phyloP scores from a whole-genome alignment of 2,113 vertebrate species.

The Azemiops feae region DNA sequence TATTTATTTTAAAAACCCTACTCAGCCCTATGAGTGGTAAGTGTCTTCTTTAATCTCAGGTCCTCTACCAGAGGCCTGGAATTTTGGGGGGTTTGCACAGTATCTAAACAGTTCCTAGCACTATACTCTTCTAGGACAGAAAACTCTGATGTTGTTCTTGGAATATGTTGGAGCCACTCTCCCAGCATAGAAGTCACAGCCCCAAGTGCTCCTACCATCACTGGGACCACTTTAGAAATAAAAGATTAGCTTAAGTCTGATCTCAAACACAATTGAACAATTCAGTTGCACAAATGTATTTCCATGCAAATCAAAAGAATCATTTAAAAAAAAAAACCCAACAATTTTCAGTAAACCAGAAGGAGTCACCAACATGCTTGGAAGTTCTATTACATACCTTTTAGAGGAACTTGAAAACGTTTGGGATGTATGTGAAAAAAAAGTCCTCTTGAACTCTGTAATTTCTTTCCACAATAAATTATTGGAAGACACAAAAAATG shows the following conservation, averaged over 20 bases:
- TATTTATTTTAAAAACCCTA: background rate
- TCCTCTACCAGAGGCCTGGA: background rate
- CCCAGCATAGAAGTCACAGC: background rate
- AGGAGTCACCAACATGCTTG: background rate
- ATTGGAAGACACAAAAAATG: background rate
- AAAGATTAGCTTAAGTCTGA: conserved; percentile 20
- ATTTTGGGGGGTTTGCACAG: background rate
- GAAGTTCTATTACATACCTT: background rate
- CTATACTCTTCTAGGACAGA: background rate
- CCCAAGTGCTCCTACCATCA: background rate
- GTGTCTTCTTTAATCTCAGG: background rate
- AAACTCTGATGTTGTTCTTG: background rate
- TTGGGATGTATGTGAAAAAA: background rate
- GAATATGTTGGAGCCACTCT: background rate
- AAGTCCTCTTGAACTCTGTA: background rate
- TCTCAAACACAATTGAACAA: background rate
- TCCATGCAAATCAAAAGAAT: background rate
- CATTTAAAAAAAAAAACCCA: background rate
- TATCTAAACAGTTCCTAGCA: background rate
- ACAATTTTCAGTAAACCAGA: background rate
- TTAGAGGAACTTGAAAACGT: background rate
- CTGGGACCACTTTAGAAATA: background rate
- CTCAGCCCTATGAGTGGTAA: background rate
- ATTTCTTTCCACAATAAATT: background rate
- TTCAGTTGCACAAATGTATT: background rate